phyloP scores from a whole-genome alignment of 1,140 invertebrate genomes.

The Caenorhabditis latens region DNA sequence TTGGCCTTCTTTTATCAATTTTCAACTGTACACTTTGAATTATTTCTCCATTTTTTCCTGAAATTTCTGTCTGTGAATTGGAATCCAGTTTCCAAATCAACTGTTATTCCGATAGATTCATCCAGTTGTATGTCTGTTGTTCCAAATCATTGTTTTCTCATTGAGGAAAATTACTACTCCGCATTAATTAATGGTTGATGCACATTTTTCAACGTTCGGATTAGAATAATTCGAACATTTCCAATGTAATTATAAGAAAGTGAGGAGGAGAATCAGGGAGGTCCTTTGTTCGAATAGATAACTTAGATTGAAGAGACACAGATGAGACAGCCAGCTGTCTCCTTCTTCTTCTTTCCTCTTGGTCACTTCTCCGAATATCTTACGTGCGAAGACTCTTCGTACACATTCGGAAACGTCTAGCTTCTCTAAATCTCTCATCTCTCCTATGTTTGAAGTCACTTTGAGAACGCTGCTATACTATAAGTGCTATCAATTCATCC shows the following conservation, averaged over 20 bases:
- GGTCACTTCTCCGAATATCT: conserved; percentile 1
- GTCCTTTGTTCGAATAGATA: background rate
- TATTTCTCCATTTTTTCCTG: background rate
- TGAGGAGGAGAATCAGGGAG: background rate
- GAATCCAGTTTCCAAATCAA: no score
- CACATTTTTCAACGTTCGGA: background rate
- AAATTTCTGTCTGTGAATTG: no score
- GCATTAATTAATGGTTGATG: no score
- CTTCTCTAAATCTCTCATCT: background rate
- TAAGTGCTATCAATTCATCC: no score
- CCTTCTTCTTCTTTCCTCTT: background rate
- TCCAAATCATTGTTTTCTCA: no score
- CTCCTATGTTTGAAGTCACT: background rate
- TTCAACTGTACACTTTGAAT: background rate
- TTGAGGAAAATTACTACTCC: no score
- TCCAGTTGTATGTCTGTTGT: no score
- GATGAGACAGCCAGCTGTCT: background rate
- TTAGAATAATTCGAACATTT: background rate
- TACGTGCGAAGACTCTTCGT: background rate
- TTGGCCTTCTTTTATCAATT: background rate
- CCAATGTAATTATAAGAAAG: background rate
- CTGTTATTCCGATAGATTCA: no score
- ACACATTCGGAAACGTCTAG: background rate
- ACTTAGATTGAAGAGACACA: conserved; percentile 1
- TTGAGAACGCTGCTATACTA: no score